Evolutionary conservation across 1,140 invertebrate species (phyloP), one percentile per base, ranked within the genome.

Genomic region (Drosophila leontia): DNA sequence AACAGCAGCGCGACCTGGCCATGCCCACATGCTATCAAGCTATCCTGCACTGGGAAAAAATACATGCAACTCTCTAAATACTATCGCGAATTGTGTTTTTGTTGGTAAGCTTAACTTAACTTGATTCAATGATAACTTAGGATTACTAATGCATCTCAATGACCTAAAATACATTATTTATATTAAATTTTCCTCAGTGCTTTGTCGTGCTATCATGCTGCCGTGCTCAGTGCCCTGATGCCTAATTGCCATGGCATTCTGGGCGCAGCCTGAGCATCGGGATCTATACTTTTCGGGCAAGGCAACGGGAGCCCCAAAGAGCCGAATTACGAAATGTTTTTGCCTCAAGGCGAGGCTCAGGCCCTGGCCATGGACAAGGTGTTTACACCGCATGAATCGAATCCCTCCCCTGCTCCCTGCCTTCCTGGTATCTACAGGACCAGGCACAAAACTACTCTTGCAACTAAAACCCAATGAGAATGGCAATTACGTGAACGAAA

Each of bases 401-500:
- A 56, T 39, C 67, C 44, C 37, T 44, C 34, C 19, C 9, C n/a
- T 61, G 42, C 23, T 11, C 12, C 8, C 32, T 55, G 8, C 34
- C n/a, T 45, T 12, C n/a, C 50, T n/a, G 35, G 35, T 32, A 23
- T 15, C 7, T 19, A n/a, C 51, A 17, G 64, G 44, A 37, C 26
- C 9, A 12, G 35, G 34, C 67, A 17, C 12, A 58, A 58, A 72
- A 71, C 69, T 72, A 72, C 67, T 59, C 29, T 71, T 37, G 35
- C 51, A 74, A 51, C 67, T 60, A 68, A 74, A 72, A 60, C 55
- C 68, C 67, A 74, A 60, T 72, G 70, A 74, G 70, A 44, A 74
- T 59, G 70, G 70, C 70, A 74, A 74, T 74, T 74, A 74, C 70
- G 70, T 74, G 68, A 74, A 60, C 55, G 68, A 74, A 72, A 74